Evolutionary conservation across 2,888 invertebrate genomes (phyloP), one percentile per base, ranked within the genome.

Genomic region (Archaeoteleia sp.): DNA sequence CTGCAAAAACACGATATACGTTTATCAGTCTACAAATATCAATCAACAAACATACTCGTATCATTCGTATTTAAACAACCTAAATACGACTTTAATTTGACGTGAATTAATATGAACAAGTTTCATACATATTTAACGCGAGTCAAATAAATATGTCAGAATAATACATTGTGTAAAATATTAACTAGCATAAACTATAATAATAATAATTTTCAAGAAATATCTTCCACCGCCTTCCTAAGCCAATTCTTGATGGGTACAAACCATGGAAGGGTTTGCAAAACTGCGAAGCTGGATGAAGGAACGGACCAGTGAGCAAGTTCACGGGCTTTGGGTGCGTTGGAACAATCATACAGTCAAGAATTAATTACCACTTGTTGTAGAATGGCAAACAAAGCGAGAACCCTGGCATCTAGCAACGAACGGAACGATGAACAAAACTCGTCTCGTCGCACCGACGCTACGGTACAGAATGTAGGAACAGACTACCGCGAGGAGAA

Each of bases 1-100:
- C 92, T 94, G 86, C 6, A 86, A 76, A 29, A 46, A 46, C 32
- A 34, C 30, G 29, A 14, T 32, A 13, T 7, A 4, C 1, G 12
- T 27, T 25, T n/a, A 40, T 13, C 25, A 40, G 9, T 35, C 9
- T 1, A 5, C 9, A 29, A 29, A n/a, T 29, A 29, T 8, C 8
- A 9, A 7, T n/a, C 29, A 29, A 29, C 29, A 29, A 29, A 29
- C 29, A 8, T 9, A n/a, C 29, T 29, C 8, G 9, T 8, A 2
- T 29, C n/a, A n/a, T 29, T 5, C 5, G 2, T 29, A 8, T 29
- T 29, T 2, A 29, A 29, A 29, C 8, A 5, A 29, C 29, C 29
- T 29, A 29, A n/a, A 29, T 29, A 29, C 9, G 29, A 29, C 1
- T n/a, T 5, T 29, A 29, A 29, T 29, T 29, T 29, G 7, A 7